A percentile compares a stretch with the other conserved stretches of the same genome.
phyloP scores from a whole-genome alignment of 2,797 vertebrate genomes.

The Antrozous pallidus region DNA sequence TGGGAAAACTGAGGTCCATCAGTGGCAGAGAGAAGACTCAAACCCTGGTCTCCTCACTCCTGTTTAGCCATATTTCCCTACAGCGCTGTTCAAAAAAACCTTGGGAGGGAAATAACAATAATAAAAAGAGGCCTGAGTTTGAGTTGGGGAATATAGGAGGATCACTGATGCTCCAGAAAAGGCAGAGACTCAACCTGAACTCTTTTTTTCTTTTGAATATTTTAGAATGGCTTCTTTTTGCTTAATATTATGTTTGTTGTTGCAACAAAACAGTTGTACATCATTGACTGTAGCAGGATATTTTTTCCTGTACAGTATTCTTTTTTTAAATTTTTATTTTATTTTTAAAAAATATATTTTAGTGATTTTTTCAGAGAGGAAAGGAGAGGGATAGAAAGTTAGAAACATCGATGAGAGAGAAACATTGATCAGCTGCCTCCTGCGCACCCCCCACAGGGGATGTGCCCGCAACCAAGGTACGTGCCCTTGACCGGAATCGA shows the following conservation, averaged over 20 bases:
- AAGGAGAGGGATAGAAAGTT: no score
- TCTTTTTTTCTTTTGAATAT: not conserved
- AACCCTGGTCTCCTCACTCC: not conserved
- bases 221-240: not conserved
- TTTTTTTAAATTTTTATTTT: no score
- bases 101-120: not conserved
- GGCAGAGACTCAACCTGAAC: not conserved
- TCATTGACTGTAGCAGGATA: not conserved
- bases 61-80: not conserved
- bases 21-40: not conserved
- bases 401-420: no score
- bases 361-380: no score
- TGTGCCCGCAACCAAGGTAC: no score
- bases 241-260: not conserved
- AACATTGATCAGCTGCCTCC: no score
- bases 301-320: not conserved
- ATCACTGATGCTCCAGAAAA: not conserved
- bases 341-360: no score
- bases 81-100: not conserved
- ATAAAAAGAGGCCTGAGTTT: not conserved
- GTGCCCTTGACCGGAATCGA: no score
- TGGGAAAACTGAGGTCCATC: not conserved
- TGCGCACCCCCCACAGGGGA: no score
- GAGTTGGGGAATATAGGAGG: not conserved
- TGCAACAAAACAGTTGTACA: not conserved